Evolutionary conservation across 2,797 vertebrate species (phyloP).

Genomic region (Scarus forsteni): DNA sequence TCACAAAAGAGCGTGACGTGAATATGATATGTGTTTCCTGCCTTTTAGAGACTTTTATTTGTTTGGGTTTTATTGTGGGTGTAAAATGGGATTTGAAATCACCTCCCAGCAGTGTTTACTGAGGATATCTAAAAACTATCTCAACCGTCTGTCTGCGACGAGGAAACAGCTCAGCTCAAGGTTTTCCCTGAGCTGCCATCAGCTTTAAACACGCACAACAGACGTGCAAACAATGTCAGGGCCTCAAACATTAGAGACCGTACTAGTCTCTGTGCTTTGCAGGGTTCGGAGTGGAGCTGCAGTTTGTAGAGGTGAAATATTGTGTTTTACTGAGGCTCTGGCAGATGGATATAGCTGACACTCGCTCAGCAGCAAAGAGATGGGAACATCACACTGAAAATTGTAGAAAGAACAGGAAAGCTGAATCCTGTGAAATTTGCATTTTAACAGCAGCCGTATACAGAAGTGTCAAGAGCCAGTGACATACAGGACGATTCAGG

Average conservation of each 20-base stretch:
- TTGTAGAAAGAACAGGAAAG: conserved; percentile 72
- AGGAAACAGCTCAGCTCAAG: conserved; percentile 33
- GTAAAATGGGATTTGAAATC: conserved; percentile 36
- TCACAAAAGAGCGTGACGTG: conserved; percentile 26
- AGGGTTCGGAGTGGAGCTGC: conserved; percentile 34
- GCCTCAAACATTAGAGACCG: conserved; percentile 47
- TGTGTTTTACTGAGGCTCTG: conserved; percentile 59
- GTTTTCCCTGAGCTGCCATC: conserved; percentile 45
- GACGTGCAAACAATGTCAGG: conserved; percentile 47
- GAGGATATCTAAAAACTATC: conserved; percentile 13
- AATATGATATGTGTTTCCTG: conserved; percentile 22
- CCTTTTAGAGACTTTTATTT: conserved; percentile 28
- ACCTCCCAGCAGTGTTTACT: conserved; percentile 26
- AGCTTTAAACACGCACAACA: conserved; percentile 48
- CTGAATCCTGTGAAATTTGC: conserved; percentile 78
- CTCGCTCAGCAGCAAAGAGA: conserved; percentile 65
- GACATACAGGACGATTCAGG: conserved; percentile 54
- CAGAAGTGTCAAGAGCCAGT: conserved; percentile 74
- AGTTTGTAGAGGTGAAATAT: conserved; percentile 48
- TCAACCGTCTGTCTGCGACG: conserved; percentile 35
- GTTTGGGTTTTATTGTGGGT: conserved; percentile 28
- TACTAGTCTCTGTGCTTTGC: conserved; percentile 30
- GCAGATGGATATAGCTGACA: conserved; percentile 74
- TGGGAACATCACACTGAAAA: conserved; percentile 73
- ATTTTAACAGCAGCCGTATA: conserved; percentile 79